Base-by-base conservation (phyloP, 2,113 vertebrate genomes). In the Cyprinodon tularosa region DNA sequence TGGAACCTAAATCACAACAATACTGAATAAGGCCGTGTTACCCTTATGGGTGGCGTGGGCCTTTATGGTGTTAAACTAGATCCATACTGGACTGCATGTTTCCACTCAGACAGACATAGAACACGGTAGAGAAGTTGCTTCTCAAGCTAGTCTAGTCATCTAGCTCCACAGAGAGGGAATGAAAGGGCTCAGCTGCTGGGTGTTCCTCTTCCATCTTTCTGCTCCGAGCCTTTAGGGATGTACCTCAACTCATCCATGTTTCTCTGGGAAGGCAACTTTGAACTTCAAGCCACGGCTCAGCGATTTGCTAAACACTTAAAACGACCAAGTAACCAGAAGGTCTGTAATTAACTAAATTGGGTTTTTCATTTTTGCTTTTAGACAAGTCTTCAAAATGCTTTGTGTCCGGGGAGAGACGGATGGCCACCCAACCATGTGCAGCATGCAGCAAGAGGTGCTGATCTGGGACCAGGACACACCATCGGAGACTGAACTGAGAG, bases 141-240 rank as follows among this genome's bases (percentile, higher is more conserved):
- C 36, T 42, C 47, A 65, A 22, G 45, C 80, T 72, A 72, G 63
- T 80, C 72, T 76, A 84, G 71, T 82, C 74, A 44, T 74, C 77
- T 89, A 71, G 76, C 72, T 86, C 81, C 75, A 74, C 17, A 80
- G 83, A 90, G 82, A 82, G 50, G 70, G 71, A 80, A 68, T 72
- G 71, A 80, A 76, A 60, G 68, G 88, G 77, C 89, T 92, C 93
- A 94, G 92, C 89, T 94, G 92, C 90, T 81, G 66, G 68, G 69
- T 47, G 83, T 87, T 50, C 44, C 76, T 78, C 86, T 85, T 91
- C 72, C 77, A 62, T 77, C 63, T 73, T 76, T 81, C 65, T 83
- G 80, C 73, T 62, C 74, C 67, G 62, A 13, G 36, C 64, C 70
- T 74, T 84, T 76, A 45, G 71, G 85, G 83, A 74, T 53, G 72